A percentile compares a stretch with the other conserved stretches of the same genome.
These are phyloP conservation scores for Lasioglossum leucozonium DNA, from an alignment of 2,888 invertebrate genomes.

Conservation along the genomic window DNA sequence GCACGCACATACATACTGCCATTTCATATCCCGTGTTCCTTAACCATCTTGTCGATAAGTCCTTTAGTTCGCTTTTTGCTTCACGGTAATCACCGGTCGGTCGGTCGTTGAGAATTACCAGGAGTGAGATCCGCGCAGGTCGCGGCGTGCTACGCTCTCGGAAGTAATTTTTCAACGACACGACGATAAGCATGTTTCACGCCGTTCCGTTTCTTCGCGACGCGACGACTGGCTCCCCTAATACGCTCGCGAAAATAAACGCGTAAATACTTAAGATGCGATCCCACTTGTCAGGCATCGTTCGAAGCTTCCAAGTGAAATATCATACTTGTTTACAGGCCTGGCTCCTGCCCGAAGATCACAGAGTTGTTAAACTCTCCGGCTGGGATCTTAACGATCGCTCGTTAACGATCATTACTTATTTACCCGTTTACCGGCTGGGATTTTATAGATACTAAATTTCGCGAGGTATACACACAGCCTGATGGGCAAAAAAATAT, in stretches of 20 bases:
- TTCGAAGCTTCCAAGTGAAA: not conserved
- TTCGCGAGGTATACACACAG: not conserved
- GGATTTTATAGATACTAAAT: not conserved
- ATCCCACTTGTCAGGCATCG: conserved; percentile 1
- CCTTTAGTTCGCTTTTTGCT: not conserved
- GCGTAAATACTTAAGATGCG: not conserved
- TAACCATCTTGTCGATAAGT: conserved; percentile 34
- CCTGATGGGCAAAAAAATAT: too few relatives aligned
- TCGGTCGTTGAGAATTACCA: not conserved
- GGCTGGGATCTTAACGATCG: too few relatives aligned
- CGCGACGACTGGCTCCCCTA: conserved; percentile 9
- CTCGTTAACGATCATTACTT: not conserved
- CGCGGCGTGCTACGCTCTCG: not conserved
- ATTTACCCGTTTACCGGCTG: not conserved
- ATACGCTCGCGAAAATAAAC: conserved; percentile 3
- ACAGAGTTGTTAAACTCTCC: not conserved
- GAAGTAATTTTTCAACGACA: conserved; percentile 31
- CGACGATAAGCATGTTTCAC: conserved; percentile 29
- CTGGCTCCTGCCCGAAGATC: not conserved
- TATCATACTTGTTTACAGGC: not conserved
- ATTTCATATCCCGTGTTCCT: conserved; percentile 51
- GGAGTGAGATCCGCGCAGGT: conserved; percentile 14
- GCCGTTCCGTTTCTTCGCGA: conserved; percentile 9
- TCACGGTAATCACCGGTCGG: conserved; percentile 28
- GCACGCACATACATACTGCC: not conserved